Evolutionary conservation across 1,140 invertebrate genomes (phyloP), one percentile per base, ranked within the genome.

Genomic region (Cherax quadricarinatus): DNA sequence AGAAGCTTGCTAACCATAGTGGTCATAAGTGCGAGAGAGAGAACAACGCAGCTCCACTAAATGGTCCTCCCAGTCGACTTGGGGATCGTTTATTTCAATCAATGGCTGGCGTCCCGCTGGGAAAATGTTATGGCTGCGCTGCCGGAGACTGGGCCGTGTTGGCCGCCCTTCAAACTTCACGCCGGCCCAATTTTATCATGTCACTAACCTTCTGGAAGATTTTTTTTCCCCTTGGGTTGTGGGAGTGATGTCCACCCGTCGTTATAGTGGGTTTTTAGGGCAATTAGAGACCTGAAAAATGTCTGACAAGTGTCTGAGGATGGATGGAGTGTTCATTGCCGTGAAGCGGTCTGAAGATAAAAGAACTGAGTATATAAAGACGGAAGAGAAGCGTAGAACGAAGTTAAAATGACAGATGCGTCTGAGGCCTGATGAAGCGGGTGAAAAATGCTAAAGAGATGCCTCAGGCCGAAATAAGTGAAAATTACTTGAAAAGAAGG

Each of bases 111-210:
- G 60, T 21, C 83, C 62, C 70, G 60, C 83, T 18, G 30, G 12
- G 30, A 70, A 60, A 66, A 70, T 85, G 30, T 60, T 70, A 66
- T 16, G 62, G 83, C 48, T 85, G 30, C 83, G 62, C n/a, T 66
- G 60, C 21, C 7, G 12, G 49, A 57, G 60, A 21, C 24, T 16
- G 21, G 80, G 5, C 21, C 21, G 21, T n/a, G 48, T n/a, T 18
- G 41, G 41, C 49, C 53, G 80, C 80, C 80, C 51, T 83, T 83
- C 81, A 57, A 83, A 24, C 81, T 83, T 83, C 51, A 83, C 81
- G 49, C 82, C 81, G 30, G 51, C 4, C 51, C 83, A 70, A 85
- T 85, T 48, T 16, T 70, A 70, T 84, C 82, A 84, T 48, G 83
- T 85, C 62, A 70, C 62, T 21, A 85, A n/a, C 60, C 83, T 85